Evolutionary conservation across 2,888 invertebrate genomes (phyloP).

Genomic region (Harpagoxenus sublaevis): DNA sequence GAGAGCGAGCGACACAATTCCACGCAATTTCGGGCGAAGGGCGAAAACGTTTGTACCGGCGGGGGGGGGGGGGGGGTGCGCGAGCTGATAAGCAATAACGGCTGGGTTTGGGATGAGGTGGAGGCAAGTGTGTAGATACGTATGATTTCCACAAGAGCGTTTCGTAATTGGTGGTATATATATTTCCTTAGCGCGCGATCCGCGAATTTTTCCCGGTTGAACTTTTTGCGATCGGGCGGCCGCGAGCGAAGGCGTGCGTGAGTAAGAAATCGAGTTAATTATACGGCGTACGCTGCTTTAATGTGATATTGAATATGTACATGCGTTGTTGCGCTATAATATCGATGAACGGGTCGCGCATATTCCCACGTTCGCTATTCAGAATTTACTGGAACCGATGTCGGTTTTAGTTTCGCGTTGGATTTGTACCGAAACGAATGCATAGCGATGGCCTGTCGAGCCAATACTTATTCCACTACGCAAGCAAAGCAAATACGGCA

Average conservation of each 20-base stretch:
- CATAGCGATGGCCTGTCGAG: neutral
- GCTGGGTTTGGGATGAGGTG: slow-evolving; percentile 51
- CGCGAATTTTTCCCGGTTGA: slow-evolving; percentile 50
- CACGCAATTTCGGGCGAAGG: slow-evolving; percentile 65
- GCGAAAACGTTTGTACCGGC: slow-evolving; percentile 58
- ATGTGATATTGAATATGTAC: slow-evolving; percentile 51
- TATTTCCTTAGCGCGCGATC: slow-evolving; percentile 40
- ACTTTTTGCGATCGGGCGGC: slow-evolving; percentile 43
- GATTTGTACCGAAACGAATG: slow-evolving; percentile 43
- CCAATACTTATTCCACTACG: neutral
- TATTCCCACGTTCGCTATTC: slow-evolving; percentile 47
- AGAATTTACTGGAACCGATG: slow-evolving; percentile 52
- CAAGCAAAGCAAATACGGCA: slow-evolving; percentile 13
- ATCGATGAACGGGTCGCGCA: slow-evolving; percentile 38
- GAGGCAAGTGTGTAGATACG: slow-evolving; percentile 41
- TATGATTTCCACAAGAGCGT: slow-evolving; percentile 70
- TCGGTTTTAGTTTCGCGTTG: slow-evolving; percentile 30
- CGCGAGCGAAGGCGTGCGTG: slow-evolving; percentile 12
- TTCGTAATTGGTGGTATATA: slow-evolving; percentile 68
- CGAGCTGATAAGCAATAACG: slow-evolving; percentile 83
- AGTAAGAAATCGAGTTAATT: slow-evolving; percentile 41
- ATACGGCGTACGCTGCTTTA: slow-evolving; percentile 29
- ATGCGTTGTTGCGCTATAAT: slow-evolving; percentile 41
- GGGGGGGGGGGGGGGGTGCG: slow-evolving; percentile 69
- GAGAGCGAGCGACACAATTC: slow-evolving; percentile 65